A percentile compares a stretch with the other conserved stretches of the same genome.
Evolutionary conservation across 2,113 vertebrate genomes (phyloP).

Genomic region (Heloderma charlesbogerti): DNA sequence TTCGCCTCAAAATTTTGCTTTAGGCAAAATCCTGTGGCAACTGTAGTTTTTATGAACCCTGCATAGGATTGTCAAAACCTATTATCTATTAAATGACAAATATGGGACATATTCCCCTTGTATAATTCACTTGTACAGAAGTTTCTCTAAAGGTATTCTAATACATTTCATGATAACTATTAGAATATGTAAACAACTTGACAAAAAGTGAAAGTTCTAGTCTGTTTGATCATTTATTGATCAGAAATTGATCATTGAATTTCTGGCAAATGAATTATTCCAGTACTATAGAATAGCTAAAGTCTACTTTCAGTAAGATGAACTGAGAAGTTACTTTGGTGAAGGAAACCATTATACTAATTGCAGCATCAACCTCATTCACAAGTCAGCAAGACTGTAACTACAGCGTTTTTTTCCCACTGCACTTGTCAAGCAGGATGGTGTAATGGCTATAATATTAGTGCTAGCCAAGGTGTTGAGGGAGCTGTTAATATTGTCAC

Average conservation of each 20-base stretch:
- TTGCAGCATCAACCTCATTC: conserved; percentile 73
- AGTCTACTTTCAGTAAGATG: conserved; percentile 75
- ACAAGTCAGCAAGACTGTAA: conserved; percentile 81
- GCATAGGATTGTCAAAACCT: conserved; percentile 30
- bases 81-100: conserved; percentile 34
- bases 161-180: conserved; percentile 61
- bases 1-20: not conserved
- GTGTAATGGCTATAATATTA: conserved; percentile 86
- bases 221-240: conserved; percentile 64
- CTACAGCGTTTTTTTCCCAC: conserved; percentile 81
- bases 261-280: conserved; percentile 66
- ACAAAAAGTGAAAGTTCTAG: conserved; percentile 56
- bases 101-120: conserved; percentile 24
- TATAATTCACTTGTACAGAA: conserved; percentile 48
- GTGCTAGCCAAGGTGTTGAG: conserved; percentile 83
- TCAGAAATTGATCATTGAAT: conserved; percentile 47
- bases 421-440: conserved; percentile 81
- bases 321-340: conserved; percentile 74
- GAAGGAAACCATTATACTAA: conserved; percentile 76
- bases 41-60: conserved; percentile 5
- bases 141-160: conserved; percentile 56
- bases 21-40: not conserved
- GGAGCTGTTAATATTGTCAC: conserved; percentile 88
- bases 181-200: conserved; percentile 62
- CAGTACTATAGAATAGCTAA: conserved; percentile 65